Conservation (phyloP, 1,140 invertebrate genomes). For the Pristionchus pacificus region DNA sequence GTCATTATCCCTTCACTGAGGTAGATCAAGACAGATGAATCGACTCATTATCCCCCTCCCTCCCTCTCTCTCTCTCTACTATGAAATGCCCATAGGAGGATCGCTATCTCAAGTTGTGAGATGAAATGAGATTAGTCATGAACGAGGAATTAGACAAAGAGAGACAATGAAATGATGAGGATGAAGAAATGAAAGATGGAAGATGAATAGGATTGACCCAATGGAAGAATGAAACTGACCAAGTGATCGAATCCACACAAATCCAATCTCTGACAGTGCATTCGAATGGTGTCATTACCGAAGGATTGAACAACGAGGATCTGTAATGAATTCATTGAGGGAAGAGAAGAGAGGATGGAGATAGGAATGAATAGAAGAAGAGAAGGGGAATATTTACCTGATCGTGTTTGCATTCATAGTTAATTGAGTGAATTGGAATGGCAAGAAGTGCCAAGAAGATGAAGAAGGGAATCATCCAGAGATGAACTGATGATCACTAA, state of each 20-base stretch:
- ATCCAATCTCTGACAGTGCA: slow-evolving; percentile 55
- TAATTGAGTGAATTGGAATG: slow-evolving; percentile 10
- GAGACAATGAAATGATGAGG: too few relatives aligned
- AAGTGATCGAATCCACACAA: slow-evolving; percentile 50
- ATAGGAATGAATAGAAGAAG: background rate
- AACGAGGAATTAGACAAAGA: slow-evolving; percentile 2
- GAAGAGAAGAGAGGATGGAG: background rate
- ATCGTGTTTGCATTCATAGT: slow-evolving; percentile 27
- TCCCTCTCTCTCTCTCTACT: too few relatives aligned
- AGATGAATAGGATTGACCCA: too few relatives aligned
- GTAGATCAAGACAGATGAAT: background rate
- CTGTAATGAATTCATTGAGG: too few relatives aligned
- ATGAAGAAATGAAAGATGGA: slow-evolving; percentile 23
- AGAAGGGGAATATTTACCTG: slow-evolving; percentile 14
- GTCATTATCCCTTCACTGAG: too few relatives aligned
- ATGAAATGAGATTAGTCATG: slow-evolving; percentile 6
- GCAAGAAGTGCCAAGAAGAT: slow-evolving; percentile 26
- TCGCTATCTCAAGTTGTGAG: too few relatives aligned
- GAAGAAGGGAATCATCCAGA: slow-evolving; percentile 10
- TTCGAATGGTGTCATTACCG: slow-evolving; percentile 57
- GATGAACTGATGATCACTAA: background rate
- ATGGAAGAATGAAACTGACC: slow-evolving; percentile 36
- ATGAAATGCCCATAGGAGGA: too few relatives aligned
- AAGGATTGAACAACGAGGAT: slow-evolving; percentile 54
- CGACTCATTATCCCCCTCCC: background rate